phyloP scores from a whole-genome alignment of 2,113 vertebrate genomes.

The Nyctereutes procyonoides region DNA sequence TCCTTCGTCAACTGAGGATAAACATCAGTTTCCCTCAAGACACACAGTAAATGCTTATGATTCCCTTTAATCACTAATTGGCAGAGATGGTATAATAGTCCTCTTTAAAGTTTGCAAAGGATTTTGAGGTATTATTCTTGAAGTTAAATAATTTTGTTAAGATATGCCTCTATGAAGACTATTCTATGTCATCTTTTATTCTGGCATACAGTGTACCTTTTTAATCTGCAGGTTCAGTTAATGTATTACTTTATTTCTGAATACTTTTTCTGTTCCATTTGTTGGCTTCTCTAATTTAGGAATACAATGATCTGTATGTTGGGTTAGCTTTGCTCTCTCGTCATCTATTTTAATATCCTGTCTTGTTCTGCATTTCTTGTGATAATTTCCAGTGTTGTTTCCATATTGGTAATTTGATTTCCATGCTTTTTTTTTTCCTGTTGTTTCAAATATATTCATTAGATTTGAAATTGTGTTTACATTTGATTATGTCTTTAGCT shows the following conservation, averaged over 20 bases:
- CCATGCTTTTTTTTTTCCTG: neutral
- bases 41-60: slow-evolving; percentile 7
- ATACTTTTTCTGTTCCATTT: neutral
- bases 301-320: neutral
- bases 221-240: neutral
- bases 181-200: neutral
- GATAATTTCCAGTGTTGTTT: slow-evolving; percentile 3
- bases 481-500: neutral
- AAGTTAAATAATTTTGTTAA: slow-evolving; percentile 19
- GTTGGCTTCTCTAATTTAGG: slow-evolving; percentile 8
- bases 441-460: neutral
- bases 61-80: slow-evolving; percentile 37
- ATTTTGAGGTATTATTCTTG: neutral
- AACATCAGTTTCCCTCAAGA: neutral
- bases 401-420: neutral
- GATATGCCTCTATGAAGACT: neutral
- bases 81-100: neutral
- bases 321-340: neutral
- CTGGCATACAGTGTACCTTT: neutral
- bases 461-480: neutral
- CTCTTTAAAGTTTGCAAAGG: neutral
- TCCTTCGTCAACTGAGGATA: neutral
- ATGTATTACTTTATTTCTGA: neutral
- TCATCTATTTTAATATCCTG: neutral
- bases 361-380: neutral